A percentile compares a stretch with the other conserved stretches of the same genome.
Evolutionary conservation across 2,888 invertebrate species (phyloP).

Genomic region (Nephrocerus scutellatus): DNA sequence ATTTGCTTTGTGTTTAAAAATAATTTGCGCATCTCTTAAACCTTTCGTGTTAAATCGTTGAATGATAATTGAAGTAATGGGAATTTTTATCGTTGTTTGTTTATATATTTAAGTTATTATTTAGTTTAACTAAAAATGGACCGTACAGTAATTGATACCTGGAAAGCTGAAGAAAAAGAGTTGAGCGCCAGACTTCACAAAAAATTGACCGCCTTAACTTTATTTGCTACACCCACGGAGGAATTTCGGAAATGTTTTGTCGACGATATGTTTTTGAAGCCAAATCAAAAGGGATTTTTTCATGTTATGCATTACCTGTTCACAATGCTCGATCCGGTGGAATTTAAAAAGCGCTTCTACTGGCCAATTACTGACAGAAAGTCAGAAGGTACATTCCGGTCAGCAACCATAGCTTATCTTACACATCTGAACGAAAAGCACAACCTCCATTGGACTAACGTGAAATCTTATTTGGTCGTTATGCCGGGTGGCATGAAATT

Average conservation of each 20-base stretch:
- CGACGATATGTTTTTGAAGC: constrained; percentile 45
- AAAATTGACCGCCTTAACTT: constrained; percentile 32
- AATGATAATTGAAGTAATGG: no score
- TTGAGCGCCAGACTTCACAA: constrained; percentile 35
- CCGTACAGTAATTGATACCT: constrained; percentile 36
- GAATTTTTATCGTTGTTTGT: no score
- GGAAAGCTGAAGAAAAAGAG: constrained; percentile 43
- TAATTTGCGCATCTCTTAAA: no score
- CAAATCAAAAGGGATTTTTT: constrained; percentile 43
- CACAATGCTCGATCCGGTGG: constrained; percentile 38
- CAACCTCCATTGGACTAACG: constrained; percentile 37
- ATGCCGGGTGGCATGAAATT: constrained; percentile 47
- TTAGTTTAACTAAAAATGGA: constrained; percentile 37
- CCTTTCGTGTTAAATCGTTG: no score
- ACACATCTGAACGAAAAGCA: constrained; percentile 42
- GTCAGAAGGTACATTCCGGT: constrained; percentile 40
- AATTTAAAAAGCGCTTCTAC: constrained; percentile 45
- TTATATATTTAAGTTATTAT: no score
- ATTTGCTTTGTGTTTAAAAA: no score
- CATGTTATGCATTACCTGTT: constrained; percentile 44
- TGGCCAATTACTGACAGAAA: constrained; percentile 46
- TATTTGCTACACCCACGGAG: constrained; percentile 34
- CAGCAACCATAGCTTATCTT: constrained; percentile 41
- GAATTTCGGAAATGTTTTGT: constrained; percentile 34
- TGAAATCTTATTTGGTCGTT: constrained; percentile 43